Evolutionary conservation across 1,140 invertebrate genomes (phyloP).

Genomic region (Cotesia typhae): DNA sequence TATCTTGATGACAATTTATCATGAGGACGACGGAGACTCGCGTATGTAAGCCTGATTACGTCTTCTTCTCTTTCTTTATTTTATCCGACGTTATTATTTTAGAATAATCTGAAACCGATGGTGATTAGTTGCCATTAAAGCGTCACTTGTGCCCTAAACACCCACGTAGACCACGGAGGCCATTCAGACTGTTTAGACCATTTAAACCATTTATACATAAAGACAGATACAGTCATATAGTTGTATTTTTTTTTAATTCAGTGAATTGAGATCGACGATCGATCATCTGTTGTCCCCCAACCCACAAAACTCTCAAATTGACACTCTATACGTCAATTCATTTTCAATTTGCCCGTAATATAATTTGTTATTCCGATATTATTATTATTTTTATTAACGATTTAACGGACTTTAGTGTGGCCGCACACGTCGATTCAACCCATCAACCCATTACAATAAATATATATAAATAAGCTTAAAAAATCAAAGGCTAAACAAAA

Average conservation of each 20-base stretch:
- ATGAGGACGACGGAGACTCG: slow-evolving; percentile 37
- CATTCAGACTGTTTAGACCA: not conserved
- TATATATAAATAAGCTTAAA: slow-evolving; percentile 1
- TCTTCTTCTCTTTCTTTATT: slow-evolving; percentile 1
- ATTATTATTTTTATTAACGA: no score
- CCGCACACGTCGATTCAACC: no score
- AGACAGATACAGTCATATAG: not conserved
- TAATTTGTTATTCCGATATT: not conserved
- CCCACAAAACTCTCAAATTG: slow-evolving; percentile 8
- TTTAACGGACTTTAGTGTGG: slow-evolving; percentile 1
- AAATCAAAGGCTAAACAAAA: not conserved
- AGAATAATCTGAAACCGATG: slow-evolving; percentile 67
- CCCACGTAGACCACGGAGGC: not conserved
- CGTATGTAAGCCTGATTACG: slow-evolving; percentile 19
- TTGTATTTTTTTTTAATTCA: not conserved
- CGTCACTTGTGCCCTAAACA: slow-evolving; percentile 56
- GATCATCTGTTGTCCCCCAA: slow-evolving; percentile 4
- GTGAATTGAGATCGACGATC: slow-evolving; percentile 6
- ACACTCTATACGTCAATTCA: slow-evolving; percentile 10
- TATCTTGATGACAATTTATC: slow-evolving; percentile 25
- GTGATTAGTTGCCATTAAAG: slow-evolving; percentile 62
- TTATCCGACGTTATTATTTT: slow-evolving; percentile 58
- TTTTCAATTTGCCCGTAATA: slow-evolving; percentile 6
- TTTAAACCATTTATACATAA: not conserved
- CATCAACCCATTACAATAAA: not conserved